These are phyloP conservation scores for Micromys minutus DNA, from an alignment of 2,113 vertebrate genomes.

Conservation along the genomic window DNA sequence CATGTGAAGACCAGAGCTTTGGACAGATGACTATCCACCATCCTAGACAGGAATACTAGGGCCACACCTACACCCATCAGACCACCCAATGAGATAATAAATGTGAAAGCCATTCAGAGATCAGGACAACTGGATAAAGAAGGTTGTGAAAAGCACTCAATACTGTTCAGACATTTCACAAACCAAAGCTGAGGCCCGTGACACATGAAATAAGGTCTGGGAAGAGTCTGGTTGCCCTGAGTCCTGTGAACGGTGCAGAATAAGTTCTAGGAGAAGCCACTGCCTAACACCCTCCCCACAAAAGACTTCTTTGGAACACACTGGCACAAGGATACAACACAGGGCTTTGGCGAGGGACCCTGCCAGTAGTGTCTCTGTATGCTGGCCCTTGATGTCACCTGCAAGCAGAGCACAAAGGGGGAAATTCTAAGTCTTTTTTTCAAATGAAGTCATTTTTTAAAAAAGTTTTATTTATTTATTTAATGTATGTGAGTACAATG, in stretches of 20 bases:
- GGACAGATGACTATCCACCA: not conserved
- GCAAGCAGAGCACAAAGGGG: slow-evolving; percentile 63
- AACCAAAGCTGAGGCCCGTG: not conserved
- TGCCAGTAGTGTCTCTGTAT: slow-evolving; percentile 94
- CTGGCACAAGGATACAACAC: slow-evolving; percentile 94
- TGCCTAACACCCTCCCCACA: not conserved
- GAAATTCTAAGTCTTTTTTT: not conserved
- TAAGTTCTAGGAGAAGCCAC: not conserved
- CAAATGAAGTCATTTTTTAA: slow-evolving; percentile 3
- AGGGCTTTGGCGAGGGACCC: slow-evolving; percentile 97
- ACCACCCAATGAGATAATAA: not conserved
- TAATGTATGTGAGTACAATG: too few species aligned
- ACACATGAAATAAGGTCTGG: not conserved
- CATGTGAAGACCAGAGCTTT: not conserved
- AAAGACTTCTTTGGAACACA: not conserved
- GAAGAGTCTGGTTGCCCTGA: not conserved
- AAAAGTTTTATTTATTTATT: not conserved
- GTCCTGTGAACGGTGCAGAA: not conserved
- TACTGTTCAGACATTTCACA: not conserved
- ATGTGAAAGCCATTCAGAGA: not conserved
- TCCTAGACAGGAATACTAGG: not conserved
- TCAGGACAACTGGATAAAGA: not conserved
- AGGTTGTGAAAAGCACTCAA: not conserved
- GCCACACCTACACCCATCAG: not conserved
- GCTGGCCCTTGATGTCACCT: slow-evolving; percentile 93